Conservation (phyloP, 2,888 invertebrate species). For the Brassicogethes aeneus region DNA sequence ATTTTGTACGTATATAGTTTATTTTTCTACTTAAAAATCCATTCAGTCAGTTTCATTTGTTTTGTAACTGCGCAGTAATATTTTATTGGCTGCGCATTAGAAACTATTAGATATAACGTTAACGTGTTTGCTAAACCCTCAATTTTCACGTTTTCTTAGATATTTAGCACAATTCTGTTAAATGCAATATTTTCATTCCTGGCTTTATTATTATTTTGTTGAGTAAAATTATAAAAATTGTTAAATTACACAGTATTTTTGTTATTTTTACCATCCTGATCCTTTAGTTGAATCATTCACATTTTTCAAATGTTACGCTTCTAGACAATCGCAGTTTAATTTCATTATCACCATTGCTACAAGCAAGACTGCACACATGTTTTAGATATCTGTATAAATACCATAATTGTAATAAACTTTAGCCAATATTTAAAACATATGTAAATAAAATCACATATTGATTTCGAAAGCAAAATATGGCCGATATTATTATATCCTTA, state of each 20-base stretch:
- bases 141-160: slow-evolving; percentile 1
- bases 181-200: slow-evolving; percentile 6
- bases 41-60: no score
- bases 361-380: slow-evolving; percentile 14
- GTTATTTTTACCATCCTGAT: slow-evolving; percentile 3
- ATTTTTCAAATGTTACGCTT: not conserved
- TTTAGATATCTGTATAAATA: slow-evolving; percentile 15
- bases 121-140: not conserved
- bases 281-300: slow-evolving; percentile 1
- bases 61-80: no score
- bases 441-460: slow-evolving; percentile 11
- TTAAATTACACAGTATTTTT: slow-evolving; percentile 4
- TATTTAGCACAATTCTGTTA: slow-evolving; percentile 2
- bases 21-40: no score
- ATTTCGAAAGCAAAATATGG: slow-evolving; percentile 4
- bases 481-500: slow-evolving; percentile 14
- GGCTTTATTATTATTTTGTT: slow-evolving; percentile 5
- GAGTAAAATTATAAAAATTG: slow-evolving; percentile 7
- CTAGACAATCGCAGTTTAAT: slow-evolving; percentile 5
- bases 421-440: slow-evolving; percentile 8
- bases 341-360: slow-evolving; percentile 9
- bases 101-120: no score
- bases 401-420: slow-evolving; percentile 9
- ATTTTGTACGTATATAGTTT: no score
- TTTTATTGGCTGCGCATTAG: no score